A percentile compares a stretch with the other conserved stretches of the same genome.
Conservation (phyloP, 2,888 invertebrate species). For the Thymelicus acteon region DNA sequence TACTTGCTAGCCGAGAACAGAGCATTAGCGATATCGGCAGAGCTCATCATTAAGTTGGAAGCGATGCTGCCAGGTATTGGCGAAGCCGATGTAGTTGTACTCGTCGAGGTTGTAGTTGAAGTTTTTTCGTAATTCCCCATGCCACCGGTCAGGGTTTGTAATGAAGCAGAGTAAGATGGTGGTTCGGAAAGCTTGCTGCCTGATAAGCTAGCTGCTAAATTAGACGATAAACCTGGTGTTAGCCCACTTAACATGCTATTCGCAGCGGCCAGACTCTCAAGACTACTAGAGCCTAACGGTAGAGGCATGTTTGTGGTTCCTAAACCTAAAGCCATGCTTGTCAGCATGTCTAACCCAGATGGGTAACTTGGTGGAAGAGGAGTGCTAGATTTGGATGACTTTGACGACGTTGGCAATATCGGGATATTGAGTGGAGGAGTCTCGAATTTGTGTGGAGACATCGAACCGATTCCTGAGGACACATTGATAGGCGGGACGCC, state of each 20-base stretch:
- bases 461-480: constrained; percentile 74
- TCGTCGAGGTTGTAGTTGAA: constrained; percentile 78
- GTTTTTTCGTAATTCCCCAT: constrained; percentile 75
- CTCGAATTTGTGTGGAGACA: constrained; percentile 83
- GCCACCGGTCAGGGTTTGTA: constrained; percentile 73
- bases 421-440: constrained; percentile 85
- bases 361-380: constrained; percentile 80
- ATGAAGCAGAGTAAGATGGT: constrained; percentile 76
- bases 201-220: constrained; percentile 72
- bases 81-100: constrained; percentile 77
- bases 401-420: constrained; percentile 84
- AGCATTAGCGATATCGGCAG: constrained; percentile 87
- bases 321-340: constrained; percentile 80
- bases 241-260: constrained; percentile 78
- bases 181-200: constrained; percentile 76
- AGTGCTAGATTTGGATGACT: constrained; percentile 84
- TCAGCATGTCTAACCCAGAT: constrained; percentile 79
- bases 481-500: constrained; percentile 80
- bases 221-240: constrained; percentile 71
- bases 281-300: constrained; percentile 69
- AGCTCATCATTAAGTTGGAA: constrained; percentile 86
- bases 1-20: constrained; percentile 88
- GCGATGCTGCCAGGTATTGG: constrained; percentile 82
- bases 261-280: constrained; percentile 80
- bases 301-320: constrained; percentile 74